Evolutionary conservation across 2,113 vertebrate species (phyloP), one percentile per base, ranked within the genome.

Genomic region (Elaphurus davidianus): DNA sequence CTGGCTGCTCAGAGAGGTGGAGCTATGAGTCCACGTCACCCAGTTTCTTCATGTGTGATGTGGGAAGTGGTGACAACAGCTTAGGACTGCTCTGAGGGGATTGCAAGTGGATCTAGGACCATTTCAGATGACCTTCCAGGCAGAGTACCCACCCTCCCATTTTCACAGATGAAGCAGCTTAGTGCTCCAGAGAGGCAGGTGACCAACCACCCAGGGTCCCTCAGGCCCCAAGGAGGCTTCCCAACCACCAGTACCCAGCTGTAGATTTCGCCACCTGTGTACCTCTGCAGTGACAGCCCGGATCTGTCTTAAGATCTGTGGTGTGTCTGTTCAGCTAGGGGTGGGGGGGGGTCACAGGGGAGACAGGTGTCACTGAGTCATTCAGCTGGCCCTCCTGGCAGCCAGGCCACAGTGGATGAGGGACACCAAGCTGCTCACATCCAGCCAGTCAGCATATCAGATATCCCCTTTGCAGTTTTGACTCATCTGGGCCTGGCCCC

Each of bases 301-400:
- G 27, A 40, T 95, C 36, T 90, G 50, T 83, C 67, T 74, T 74
- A 89, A 92, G 36, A 71, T 91, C n/a, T 45, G 57, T 23, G 52
- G 85, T 76, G 57, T 82, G 54, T 89, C 45, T 90, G 36, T 92
- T 89, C 40, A 88, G 79, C 50, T 86, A 40, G 40, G n/a, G 50
- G 3, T 92, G 33, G 25, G 57, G 25, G 57, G 9, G 40, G 30
- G 47, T 96, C 87, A 92, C 27, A 28, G n/a, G 33, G 67, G 16
- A 84, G 40, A 45, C 86, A 93, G 93, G 79, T 96, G 95, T 91
- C 78, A 28, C 88, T 98, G 95, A 98, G 86, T 98, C 95, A 97
- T 94, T 87, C 64, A 36, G 27, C 57, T 86, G 92, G 54, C 85
- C 71, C 11, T 96, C 79, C 74, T 78, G 87, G 64, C 87, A 94